phyloP scores from a whole-genome alignment of 2,797 vertebrate species.

The Clarias fuscus region DNA sequence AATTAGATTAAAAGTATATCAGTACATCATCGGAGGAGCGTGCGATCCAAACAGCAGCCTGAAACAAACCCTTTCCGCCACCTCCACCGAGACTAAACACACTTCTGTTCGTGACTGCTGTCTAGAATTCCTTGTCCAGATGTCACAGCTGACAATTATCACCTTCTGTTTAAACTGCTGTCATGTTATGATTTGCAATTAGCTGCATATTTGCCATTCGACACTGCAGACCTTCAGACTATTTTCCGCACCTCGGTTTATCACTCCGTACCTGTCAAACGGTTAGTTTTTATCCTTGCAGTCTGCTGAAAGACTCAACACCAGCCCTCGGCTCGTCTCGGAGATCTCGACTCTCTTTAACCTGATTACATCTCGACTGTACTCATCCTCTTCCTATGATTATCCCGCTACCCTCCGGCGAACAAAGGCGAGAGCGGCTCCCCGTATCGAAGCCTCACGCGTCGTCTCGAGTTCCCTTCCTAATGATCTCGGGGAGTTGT shows the following conservation, averaged over 20 bases:
- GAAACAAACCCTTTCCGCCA: not conserved
- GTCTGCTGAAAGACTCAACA: not conserved
- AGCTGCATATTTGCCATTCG: not conserved
- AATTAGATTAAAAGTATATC: not conserved
- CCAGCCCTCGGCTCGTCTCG: not conserved
- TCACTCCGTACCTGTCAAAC: not conserved
- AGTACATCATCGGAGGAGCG: not conserved
- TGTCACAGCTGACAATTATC: not conserved
- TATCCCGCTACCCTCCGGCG: not conserved
- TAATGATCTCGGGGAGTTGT: constrained; percentile 26
- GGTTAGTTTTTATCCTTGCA: not conserved
- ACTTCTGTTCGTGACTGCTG: not conserved
- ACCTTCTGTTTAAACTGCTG: not conserved
- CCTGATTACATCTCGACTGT: not conserved
- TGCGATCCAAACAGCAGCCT: not conserved
- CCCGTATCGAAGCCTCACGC: not conserved
- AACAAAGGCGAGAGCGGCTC: not conserved
- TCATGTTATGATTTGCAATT: not conserved
- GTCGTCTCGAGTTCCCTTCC: not conserved
- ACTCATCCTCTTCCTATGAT: not conserved
- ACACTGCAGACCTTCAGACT: not conserved
- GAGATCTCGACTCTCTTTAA: not conserved
- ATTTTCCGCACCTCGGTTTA: not conserved
- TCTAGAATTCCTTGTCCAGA: not conserved
- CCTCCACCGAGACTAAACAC: not conserved